phyloP scores from a whole-genome alignment of 2,797 vertebrate species.

The Loris lydekkerianus region DNA sequence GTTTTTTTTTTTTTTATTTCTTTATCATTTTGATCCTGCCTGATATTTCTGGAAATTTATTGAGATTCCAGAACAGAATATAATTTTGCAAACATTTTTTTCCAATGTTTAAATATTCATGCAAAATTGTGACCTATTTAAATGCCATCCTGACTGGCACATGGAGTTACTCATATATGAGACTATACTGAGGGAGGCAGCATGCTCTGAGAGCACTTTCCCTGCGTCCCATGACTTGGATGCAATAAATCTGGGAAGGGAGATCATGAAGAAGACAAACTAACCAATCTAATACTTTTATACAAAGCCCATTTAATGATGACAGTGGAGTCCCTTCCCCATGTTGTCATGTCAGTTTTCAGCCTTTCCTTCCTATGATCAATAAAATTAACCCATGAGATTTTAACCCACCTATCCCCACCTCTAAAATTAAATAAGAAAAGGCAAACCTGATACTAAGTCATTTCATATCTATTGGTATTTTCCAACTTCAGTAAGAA shows the following conservation, averaged over 20 bases:
- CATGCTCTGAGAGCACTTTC: background rate
- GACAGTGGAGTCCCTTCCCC: background rate
- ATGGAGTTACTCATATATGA: background rate
- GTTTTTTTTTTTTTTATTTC: constrained; percentile 6
- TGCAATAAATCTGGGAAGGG: background rate
- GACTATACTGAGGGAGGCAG: background rate
- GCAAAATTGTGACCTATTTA: constrained; percentile 72
- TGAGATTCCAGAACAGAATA: constrained; percentile 75
- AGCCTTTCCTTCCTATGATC: background rate
- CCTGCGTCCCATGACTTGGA: background rate
- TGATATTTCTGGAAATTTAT: constrained; percentile 82
- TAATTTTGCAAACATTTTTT: constrained; percentile 78
- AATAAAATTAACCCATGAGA: background rate
- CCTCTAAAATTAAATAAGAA: constrained; percentile 49
- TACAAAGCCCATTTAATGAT: background rate
- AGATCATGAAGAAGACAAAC: background rate
- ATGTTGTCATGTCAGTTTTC: background rate
- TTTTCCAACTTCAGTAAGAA: constrained; percentile 46
- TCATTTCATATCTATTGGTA: background rate
- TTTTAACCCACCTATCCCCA: background rate
- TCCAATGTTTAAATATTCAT: constrained; percentile 85
- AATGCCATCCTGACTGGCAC: constrained; percentile 25
- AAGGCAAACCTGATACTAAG: constrained; percentile 7
- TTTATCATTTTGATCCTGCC: constrained; percentile 67
- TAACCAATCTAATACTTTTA: background rate